Evolutionary conservation across 2,797 vertebrate species (phyloP).

Genomic region (Labroides dimidiatus): DNA sequence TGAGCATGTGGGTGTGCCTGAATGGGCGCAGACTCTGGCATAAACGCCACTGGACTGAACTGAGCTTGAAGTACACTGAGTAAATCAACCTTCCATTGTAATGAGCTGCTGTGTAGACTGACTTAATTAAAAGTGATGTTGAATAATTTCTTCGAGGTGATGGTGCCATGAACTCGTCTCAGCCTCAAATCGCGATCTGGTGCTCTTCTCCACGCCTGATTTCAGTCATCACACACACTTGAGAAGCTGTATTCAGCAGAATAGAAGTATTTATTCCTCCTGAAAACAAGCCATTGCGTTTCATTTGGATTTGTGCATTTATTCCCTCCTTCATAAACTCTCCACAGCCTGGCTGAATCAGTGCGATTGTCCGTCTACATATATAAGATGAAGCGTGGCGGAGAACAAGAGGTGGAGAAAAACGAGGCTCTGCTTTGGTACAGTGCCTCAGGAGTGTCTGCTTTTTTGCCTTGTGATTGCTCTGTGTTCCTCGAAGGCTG

Average conservation of each 20-base stretch:
- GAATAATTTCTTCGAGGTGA: constrained; percentile 76
- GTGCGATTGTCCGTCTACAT: constrained; percentile 61
- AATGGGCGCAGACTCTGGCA: constrained; percentile 37
- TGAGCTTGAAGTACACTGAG: constrained; percentile 58
- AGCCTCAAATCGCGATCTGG: constrained; percentile 56
- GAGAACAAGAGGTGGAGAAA: constrained; percentile 51
- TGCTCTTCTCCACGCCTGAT: constrained; percentile 59
- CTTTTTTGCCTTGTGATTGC: constrained; percentile 53
- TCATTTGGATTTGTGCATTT: constrained; percentile 51
- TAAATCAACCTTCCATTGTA: constrained; percentile 74
- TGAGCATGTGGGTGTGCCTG: constrained; percentile 5
- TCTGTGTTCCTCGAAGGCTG: constrained; percentile 60
- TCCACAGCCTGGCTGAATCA: constrained; percentile 58
- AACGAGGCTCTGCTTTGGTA: constrained; percentile 55
- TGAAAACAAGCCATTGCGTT: constrained; percentile 26
- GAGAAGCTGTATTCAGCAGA: constrained; percentile 49
- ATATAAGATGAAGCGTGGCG: constrained; percentile 60
- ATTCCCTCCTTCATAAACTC: constrained; percentile 30
- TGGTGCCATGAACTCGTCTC: constrained; percentile 59
- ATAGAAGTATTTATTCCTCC: constrained; percentile 33
- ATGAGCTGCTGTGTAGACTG: constrained; percentile 67
- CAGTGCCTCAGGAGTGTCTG: constrained; percentile 59
- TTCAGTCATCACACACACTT: constrained; percentile 65
- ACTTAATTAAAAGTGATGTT: constrained; percentile 84
- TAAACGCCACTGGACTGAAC: constrained; percentile 58